Evolutionary conservation across 2,113 vertebrate genomes (phyloP), one percentile per base, ranked within the genome.

Genomic region (Axis porcinus): DNA sequence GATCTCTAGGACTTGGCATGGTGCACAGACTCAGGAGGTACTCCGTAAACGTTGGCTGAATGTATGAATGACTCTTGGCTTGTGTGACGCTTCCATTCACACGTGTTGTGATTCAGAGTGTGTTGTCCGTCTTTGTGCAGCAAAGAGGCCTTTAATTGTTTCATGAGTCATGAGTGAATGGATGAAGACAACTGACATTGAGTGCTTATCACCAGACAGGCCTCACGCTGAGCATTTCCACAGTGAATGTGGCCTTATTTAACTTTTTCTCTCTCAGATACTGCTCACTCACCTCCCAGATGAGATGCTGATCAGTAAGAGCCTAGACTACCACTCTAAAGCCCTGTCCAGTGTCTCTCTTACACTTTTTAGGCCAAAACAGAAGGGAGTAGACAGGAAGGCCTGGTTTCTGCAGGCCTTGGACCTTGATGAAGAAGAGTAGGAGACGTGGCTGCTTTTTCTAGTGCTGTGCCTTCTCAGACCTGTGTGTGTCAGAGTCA

Each of bases 61-160:
- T 93, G 91, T 92, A 89, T 97, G 97, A 97, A 70, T 97, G 94
- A 94, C 81, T 91, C 47, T 95, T 90, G 82, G 93, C 45, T 95
- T 89, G 27, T 96, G 43, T 97, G 58, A 30, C 79, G 94, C 58
- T 97, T 92, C 95, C 50, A 45, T 95, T 96, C 94, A 97, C 92
- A 86, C 11, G 6, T 93, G 70, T 21, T 91, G 10, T 97, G 92
- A 90, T 79, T 97, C 94, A 92, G 64, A 92, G 17, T 88, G 13
- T 90, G 52, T 90, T 58, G 96, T 96, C 33, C 90, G n/a, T 96
- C 67, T 93, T 78, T 91, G 33, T 95, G n/a, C 25, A 85, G 78
- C 90, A 93, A 70, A 96, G 52, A 97, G 3, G 45, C 85, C 54
- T 96, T 92, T 58, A 78, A 2, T 85, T 90, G 40, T 97, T 58